Base-by-base conservation (phyloP, 2,888 invertebrate genomes). In the Pocota personata region DNA sequence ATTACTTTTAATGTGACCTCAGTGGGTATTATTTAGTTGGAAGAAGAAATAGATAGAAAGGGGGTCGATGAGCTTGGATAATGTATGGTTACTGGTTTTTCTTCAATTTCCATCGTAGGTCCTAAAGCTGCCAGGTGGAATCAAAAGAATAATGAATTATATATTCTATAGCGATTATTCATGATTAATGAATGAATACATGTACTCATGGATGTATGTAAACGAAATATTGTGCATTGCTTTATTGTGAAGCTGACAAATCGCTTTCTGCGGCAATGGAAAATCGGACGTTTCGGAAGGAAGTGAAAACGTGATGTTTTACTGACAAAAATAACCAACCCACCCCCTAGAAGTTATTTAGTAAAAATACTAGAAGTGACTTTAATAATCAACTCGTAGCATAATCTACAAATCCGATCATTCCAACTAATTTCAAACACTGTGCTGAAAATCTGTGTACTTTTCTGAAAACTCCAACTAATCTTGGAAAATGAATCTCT, bases 1-100 rank as follows among this genome's bases (percentile, higher is more conserved):
- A 83, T 83, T 73, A 83, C 83, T 62, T 67, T 62, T 69, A 78
- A 83, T 83, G 83, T 67, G 79, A 73, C 78, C 72, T 50, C 64
- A 46, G 37, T 46, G 46, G 82, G 52, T 62, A 64, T 64, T 75
- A 43, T 46, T 37, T 67, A n/a, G 55, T 12, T 19, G 40, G 30
- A 52, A 30, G 16, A 50, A 73, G 57, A 58, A 16, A 40, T 24
- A 64, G 27, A 78, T 64, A 10, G 71, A 6, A 35, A 55, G 57
- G 58, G 57, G 71, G 55, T 58, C 57, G 71, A 35, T 71, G 24
- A 58, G 40, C 48, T 64, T 46, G 12, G 19, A 37, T 50, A 72
- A 50, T 58, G 71, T 30, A 79, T 16, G 55, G 64, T 40, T 79
- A 50, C 24, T 48, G 27, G 16, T 72, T 3, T 62, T 19, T 27